Evolutionary conservation across 1,140 invertebrate genomes (phyloP).

Genomic region (Drosophila guanche): DNA sequence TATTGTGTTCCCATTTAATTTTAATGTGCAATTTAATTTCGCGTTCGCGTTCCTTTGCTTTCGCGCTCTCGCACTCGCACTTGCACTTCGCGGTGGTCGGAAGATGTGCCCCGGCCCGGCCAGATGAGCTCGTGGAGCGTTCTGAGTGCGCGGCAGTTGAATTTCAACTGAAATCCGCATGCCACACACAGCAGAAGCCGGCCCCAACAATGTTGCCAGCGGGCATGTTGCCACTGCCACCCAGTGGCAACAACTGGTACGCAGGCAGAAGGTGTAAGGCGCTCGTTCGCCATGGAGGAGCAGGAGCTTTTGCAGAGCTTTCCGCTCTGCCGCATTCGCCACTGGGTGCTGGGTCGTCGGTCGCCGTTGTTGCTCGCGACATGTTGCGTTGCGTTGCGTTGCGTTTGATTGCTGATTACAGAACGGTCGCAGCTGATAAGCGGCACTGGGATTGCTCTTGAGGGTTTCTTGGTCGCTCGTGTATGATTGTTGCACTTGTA

Average conservation of each 20-base stretch:
- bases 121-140: conserved; percentile 45
- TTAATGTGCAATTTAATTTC: conserved; percentile 39
- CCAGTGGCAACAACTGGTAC: conserved; percentile 16
- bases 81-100: neutral
- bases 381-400: conserved; percentile 39
- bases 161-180: conserved; percentile 69
- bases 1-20: conserved; percentile 44
- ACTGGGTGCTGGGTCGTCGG: neutral
- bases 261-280: too few relatives aligned
- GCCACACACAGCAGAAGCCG: conserved; percentile 52
- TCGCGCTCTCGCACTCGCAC: conserved; percentile 1
- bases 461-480: neutral
- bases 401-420: neutral
- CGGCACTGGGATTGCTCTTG: conserved; percentile 1
- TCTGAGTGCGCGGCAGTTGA: conserved; percentile 68
- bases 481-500: conserved; percentile 16
- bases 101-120: conserved; percentile 10
- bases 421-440: conserved; percentile 24
- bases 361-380: conserved; percentile 41
- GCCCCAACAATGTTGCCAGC: conserved; percentile 62
- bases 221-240: conserved; percentile 23
- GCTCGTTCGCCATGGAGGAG: too few relatives aligned
- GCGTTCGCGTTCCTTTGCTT: neutral
- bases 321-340: conserved; percentile 3
- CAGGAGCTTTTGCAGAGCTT: conserved; percentile 33